Percentiles rank a stretch among this genome's conserved stretches.
Evolutionary conservation across 2,113 vertebrate genomes (phyloP).

Genomic region (Zosterops hypoxanthus): DNA sequence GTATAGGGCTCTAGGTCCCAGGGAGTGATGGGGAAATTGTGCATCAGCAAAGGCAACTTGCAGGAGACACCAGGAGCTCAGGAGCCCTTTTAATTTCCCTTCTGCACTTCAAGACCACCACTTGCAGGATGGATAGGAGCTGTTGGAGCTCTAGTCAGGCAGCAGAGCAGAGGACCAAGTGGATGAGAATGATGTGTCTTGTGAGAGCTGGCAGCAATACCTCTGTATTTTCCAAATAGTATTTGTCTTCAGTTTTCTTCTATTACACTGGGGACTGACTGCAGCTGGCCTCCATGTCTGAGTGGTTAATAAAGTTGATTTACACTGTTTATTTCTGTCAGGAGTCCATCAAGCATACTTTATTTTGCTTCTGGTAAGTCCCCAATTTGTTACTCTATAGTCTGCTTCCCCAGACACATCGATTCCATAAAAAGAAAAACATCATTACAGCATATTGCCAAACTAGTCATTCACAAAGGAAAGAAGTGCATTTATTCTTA

Average conservation of each 20-base stretch:
- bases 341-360: slow-evolving; percentile 42
- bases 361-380: slow-evolving; percentile 12
- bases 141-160: neutral
- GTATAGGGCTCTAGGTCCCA: neutral
- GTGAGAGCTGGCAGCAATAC: neutral
- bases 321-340: slow-evolving; percentile 47
- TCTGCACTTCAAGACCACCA: neutral
- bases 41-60: neutral
- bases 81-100: neutral
- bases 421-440: slow-evolving; percentile 8
- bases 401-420: neutral
- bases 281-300: neutral
- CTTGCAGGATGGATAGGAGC: neutral
- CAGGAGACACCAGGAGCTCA: neutral
- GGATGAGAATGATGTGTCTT: neutral
- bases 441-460: neutral
- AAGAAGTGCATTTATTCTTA: neutral
- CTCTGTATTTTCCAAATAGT: neutral
- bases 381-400: neutral
- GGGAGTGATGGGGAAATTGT: neutral
- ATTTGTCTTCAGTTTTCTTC: slow-evolving; percentile 14
- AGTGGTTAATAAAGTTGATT: slow-evolving; percentile 48
- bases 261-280: neutral
- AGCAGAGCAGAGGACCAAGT: neutral
- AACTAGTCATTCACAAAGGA: neutral